Base-by-base conservation (phyloP, 2,797 vertebrate genomes). In the Trachurus trachurus region DNA sequence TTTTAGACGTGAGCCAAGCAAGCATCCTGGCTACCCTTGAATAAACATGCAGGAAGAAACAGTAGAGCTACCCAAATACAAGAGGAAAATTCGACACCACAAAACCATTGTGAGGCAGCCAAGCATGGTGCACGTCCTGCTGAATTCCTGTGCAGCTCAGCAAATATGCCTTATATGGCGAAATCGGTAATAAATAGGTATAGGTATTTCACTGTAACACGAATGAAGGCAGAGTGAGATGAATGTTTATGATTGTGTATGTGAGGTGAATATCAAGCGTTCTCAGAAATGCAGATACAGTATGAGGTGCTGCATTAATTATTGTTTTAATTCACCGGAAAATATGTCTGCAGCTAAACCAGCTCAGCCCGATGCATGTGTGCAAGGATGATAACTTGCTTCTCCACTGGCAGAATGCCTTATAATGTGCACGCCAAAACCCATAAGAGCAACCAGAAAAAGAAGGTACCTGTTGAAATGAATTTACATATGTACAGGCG, bases 1-100 rank as follows among this genome's bases (percentile, higher is more conserved):
- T 86, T 82, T 66, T 61, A 84, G 77, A 71, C 63, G 78, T 87
- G 81, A 89, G 80, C 84, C 80, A 78, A 70, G 76, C 61, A 82
- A 86, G 80, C 66, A 37, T 81, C 70, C 71, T 71, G 71, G 73
- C 69, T 78, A 50, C 68, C 60, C 70, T 81, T 83, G 81, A 90
- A 89, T 86, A 83, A 89, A 84, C 74, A 81, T 85, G 79, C 75
- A 75, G 69, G 52, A 69, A 60, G 68, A 73, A 77, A 73, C 82
- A 62, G 37, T 67, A 50, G 65, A 44, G 39, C 49, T 76, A 74
- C 65, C 15, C 50, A 76, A 83, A 80, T 70, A 77, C 68, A 74
- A 56, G 61, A 44, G 29, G 19, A 52, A 64, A 66, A 76, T 71
- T 78, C 50, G 4, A 37, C 72, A 49, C 65, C 26, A 15, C 76